Percentiles rank a stretch among this genome's conserved stretches.
These are phyloP conservation scores for Asarcornis scutulata DNA, from an alignment of 2,113 vertebrate species.

Conservation along the genomic window DNA sequence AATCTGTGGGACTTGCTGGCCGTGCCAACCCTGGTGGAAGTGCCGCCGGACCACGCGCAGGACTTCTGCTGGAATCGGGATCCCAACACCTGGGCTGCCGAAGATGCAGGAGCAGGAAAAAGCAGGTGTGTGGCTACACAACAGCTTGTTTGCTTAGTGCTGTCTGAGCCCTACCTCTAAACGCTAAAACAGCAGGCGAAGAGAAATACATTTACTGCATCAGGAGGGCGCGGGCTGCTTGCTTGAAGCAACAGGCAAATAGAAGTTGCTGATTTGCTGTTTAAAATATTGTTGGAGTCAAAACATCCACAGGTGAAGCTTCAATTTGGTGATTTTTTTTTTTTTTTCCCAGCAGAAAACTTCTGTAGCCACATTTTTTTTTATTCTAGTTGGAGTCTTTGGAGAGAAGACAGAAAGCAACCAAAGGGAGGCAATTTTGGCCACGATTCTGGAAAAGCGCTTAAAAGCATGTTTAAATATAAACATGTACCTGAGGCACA, in stretches of 20 bases:
- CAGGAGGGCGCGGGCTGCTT: fast-evolving
- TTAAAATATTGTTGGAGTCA: background rate
- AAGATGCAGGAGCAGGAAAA: background rate
- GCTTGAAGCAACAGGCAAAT: background rate
- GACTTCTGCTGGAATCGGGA: background rate
- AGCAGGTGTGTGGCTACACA: background rate
- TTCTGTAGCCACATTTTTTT: background rate
- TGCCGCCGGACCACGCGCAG: background rate
- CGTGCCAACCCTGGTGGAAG: fast-evolving
- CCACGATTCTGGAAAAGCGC: constrained; percentile 1
- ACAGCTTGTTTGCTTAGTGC: background rate
- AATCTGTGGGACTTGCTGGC: background rate
- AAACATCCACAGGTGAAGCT: background rate
- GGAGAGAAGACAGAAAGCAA: background rate
- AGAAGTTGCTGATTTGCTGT: background rate
- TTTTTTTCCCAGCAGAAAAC: background rate
- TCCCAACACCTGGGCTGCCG: background rate
- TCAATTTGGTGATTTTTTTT: background rate
- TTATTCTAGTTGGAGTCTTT: background rate
- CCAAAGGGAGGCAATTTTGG: background rate
- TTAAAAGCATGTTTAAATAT: background rate
- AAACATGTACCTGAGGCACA: background rate
- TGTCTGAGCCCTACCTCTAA: background rate
- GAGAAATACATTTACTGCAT: background rate
- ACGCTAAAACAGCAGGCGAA: background rate